phyloP scores from a whole-genome alignment of 2,113 vertebrate genomes.

The Engraulis encrasicolus region DNA sequence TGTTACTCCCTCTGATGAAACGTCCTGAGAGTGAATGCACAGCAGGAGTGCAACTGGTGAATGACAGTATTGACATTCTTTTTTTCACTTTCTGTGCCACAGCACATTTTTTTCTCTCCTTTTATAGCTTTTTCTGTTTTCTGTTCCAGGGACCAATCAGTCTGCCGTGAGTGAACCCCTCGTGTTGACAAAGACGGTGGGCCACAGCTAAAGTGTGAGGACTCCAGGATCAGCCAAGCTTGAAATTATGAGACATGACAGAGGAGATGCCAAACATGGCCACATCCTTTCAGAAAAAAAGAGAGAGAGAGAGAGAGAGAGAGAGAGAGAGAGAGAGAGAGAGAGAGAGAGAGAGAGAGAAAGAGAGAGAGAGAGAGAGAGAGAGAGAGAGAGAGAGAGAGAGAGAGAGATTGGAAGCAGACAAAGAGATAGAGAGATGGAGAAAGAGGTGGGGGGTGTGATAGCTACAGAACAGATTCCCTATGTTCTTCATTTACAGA shows the following conservation, averaged over 20 bases:
- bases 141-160: slow-evolving; percentile 50
- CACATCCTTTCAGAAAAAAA: slow-evolving; percentile 41
- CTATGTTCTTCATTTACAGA: slow-evolving; percentile 4
- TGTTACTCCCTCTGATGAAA: slow-evolving; percentile 50
- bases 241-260: slow-evolving; percentile 64
- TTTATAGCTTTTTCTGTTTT: slow-evolving; percentile 23
- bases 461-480: neutral
- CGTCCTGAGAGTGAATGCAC: slow-evolving; percentile 14
- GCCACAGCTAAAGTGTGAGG: slow-evolving; percentile 51
- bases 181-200: slow-evolving; percentile 47
- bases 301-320: no score
- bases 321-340: neutral
- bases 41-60: slow-evolving; percentile 44
- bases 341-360: neutral
- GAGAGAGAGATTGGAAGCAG: neutral
- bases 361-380: neutral
- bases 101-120: neutral
- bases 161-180: slow-evolving; percentile 42
- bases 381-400: neutral
- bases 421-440: neutral
- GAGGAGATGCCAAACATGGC: slow-evolving; percentile 53
- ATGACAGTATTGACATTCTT: slow-evolving; percentile 16
- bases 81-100: slow-evolving; percentile 14
- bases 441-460: neutral
- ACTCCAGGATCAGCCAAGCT: slow-evolving; percentile 57